phyloP scores from a whole-genome alignment of 2,113 vertebrate species.

The Hyaena hyaena region DNA sequence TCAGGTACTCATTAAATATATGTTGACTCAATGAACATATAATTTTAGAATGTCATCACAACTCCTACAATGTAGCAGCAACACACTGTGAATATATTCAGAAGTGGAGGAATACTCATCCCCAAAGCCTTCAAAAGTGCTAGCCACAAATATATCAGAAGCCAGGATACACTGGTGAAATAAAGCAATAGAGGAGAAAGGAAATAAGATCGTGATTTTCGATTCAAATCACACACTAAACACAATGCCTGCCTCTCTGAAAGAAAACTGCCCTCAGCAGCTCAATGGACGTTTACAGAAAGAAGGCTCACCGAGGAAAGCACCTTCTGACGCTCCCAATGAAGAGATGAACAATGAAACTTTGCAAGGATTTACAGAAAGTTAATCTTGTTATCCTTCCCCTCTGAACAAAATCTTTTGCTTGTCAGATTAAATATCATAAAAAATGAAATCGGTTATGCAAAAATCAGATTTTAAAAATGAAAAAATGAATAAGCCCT shows the following conservation, averaged over 20 bases:
- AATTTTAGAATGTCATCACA: neutral
- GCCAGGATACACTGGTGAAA: neutral
- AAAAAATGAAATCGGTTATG: neutral
- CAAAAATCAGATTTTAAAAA: constrained; percentile 20
- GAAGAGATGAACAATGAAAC: neutral
- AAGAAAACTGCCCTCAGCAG: neutral
- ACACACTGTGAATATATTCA: neutral
- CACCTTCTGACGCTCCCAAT: neutral
- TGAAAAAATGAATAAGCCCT: neutral
- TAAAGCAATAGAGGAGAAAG: neutral
- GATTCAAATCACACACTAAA: neutral
- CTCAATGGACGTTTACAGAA: neutral
- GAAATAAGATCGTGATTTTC: neutral
- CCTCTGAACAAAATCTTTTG: constrained; percentile 12
- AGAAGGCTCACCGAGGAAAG: neutral
- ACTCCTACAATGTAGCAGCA: neutral
- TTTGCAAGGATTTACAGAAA: neutral
- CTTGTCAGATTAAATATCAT: constrained; percentile 48
- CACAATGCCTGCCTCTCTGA: neutral
- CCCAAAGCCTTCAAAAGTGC: neutral
- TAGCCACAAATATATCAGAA: neutral
- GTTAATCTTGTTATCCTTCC: neutral
- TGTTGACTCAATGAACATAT: neutral
- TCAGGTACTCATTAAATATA: neutral
- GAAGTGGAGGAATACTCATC: neutral